Conservation (phyloP, 1,140 invertebrate genomes). For the Drusus annulatus region DNA sequence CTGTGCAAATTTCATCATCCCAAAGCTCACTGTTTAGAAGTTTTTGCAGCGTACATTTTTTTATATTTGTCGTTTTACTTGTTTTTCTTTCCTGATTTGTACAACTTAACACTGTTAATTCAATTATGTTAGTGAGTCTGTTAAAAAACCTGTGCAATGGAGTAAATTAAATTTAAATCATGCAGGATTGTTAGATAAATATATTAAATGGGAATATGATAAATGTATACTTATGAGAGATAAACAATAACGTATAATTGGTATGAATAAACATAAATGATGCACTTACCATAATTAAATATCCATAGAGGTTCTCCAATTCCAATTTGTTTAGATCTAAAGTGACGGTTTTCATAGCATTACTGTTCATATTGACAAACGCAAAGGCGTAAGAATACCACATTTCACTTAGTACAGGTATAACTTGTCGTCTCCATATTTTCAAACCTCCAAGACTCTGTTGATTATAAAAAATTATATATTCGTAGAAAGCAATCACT, state of each 20-base stretch:
- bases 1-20: too few species aligned
- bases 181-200: background rate
- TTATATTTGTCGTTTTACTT: too few species aligned
- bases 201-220: background rate
- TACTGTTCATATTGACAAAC: constrained; percentile 53
- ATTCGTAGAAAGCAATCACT: too few species aligned
- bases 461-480: constrained; percentile 30
- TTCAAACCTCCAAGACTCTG: constrained; percentile 47
- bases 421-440: constrained; percentile 50
- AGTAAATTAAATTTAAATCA: background rate
- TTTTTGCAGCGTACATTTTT: too few species aligned
- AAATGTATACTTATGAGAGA: background rate
- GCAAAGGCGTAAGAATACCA: constrained; percentile 52
- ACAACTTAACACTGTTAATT: too few species aligned
- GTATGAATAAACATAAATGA: background rate
- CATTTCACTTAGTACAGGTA: constrained; percentile 45
- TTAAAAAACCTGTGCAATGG: background rate
- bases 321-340: constrained; percentile 35
- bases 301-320: constrained; percentile 49
- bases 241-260: background rate
- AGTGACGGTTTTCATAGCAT: constrained; percentile 22
- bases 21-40: too few species aligned
- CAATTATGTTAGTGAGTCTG: background rate
- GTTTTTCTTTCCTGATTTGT: too few species aligned
- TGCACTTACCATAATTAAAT: constrained; percentile 49